Evolutionary conservation across 2,797 vertebrate genomes (phyloP).

Genomic region (Octomys mimax): DNA sequence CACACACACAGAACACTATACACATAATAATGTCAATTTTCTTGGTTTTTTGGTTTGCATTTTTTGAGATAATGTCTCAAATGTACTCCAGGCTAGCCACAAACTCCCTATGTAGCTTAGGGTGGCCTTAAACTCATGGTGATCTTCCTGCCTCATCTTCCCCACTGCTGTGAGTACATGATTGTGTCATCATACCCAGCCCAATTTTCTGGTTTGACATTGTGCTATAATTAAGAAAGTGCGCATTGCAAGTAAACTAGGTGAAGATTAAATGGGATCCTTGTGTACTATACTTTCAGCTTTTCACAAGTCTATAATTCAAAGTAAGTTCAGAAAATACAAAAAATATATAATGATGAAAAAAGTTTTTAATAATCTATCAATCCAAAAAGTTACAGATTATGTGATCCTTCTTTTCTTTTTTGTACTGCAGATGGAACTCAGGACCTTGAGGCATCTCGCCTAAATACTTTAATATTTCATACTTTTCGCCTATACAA

Average conservation of each 20-base stretch:
- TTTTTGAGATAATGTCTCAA: not conserved
- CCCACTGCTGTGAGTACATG: not conserved
- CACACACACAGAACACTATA: not conserved
- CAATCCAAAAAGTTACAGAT: not conserved
- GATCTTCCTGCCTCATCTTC: not conserved
- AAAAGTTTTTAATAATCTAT: not conserved
- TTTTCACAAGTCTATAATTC: constrained; percentile 13
- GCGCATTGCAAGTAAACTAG: not conserved
- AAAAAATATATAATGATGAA: constrained; percentile 10
- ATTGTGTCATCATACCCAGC: not conserved
- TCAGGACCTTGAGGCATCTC: no score
- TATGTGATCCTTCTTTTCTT: not conserved
- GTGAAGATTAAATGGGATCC: not conserved
- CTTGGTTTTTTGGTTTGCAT: not conserved
- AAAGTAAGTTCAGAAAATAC: constrained; percentile 19
- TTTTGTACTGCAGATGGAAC: no score
- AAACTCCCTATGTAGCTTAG: not conserved
- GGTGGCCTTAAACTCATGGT: not conserved
- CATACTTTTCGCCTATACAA: not conserved
- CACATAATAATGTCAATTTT: not conserved
- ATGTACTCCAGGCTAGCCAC: not conserved
- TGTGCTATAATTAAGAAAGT: not conserved
- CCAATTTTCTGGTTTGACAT: not conserved
- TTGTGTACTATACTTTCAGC: not conserved
- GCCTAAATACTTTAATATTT: not conserved